phyloP scores from a whole-genome alignment of 2,888 invertebrate genomes.

The Sminthurides aquaticus region DNA sequence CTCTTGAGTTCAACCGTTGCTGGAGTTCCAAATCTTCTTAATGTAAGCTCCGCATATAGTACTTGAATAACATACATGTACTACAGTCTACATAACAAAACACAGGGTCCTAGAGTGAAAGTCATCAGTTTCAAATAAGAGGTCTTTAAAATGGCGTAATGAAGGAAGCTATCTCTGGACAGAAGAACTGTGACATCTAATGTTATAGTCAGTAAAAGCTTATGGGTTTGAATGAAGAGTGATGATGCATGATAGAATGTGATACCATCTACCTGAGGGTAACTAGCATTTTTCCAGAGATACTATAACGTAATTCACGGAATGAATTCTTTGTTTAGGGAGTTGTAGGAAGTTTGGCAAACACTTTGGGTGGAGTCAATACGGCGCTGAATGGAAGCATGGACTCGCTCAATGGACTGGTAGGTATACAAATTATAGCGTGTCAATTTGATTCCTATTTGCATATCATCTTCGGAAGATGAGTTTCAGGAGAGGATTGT shows the following conservation, averaged over 20 bases:
- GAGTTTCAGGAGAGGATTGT: no score
- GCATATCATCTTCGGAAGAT: neutral
- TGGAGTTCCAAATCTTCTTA: slow-evolving; percentile 31
- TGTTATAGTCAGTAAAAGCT: no score
- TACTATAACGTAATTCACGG: neutral
- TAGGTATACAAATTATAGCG: neutral
- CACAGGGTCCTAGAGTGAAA: no score
- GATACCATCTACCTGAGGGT: no score
- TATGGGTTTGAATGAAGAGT: no score
- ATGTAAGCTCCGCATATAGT: slow-evolving; percentile 25
- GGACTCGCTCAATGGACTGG: slow-evolving; percentile 11
- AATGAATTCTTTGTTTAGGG: slow-evolving; percentile 29
- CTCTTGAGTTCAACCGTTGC: slow-evolving; percentile 27
- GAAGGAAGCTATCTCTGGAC: no score
- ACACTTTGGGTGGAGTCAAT: slow-evolving; percentile 33
- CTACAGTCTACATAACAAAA: no score
- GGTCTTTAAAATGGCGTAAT: no score
- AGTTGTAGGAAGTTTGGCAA: slow-evolving; percentile 34
- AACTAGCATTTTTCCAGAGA: neutral
- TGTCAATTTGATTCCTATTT: slow-evolving; percentile 2
- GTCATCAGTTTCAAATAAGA: no score
- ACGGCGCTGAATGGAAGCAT: slow-evolving; percentile 28
- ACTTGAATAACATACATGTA: neutral
- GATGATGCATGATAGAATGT: no score
- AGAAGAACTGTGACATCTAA: no score